Evolutionary conservation across 2,888 invertebrate species (phyloP).

Genomic region (Drosophila greeni): DNA sequence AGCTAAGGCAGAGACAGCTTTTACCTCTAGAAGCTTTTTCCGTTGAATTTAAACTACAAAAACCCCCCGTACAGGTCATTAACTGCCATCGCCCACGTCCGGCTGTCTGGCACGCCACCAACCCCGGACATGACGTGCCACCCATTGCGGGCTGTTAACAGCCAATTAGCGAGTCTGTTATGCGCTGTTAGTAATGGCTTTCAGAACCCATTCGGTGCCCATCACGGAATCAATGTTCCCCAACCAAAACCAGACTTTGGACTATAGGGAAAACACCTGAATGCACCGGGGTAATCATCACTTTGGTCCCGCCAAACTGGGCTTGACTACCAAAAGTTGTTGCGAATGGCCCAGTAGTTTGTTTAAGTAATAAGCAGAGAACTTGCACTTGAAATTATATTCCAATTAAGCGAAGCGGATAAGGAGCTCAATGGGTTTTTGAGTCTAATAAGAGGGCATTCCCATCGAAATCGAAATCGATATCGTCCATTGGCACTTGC

Average conservation of each 20-base stretch:
- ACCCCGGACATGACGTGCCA: not conserved
- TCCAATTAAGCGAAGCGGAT: constrained; percentile 1
- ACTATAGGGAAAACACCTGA: constrained; percentile 19
- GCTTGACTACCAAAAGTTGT: constrained; percentile 3
- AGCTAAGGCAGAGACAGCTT: not conserved
- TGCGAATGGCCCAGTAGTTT: not conserved
- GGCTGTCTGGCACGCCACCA: constrained; percentile 2
- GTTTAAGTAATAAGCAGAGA: not conserved
- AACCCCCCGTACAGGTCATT: not conserved
- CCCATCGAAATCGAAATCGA: constrained; percentile 15
- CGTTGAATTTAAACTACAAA: constrained; percentile 12
- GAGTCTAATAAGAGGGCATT: constrained; percentile 9
- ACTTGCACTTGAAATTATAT: constrained; percentile 20
- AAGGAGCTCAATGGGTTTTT: not conserved
- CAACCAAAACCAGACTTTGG: not conserved
- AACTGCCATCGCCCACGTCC: not conserved
- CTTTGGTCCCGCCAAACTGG: not conserved
- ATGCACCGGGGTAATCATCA: constrained; percentile 7
- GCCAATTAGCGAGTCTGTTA: constrained; percentile 4
- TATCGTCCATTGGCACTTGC: constrained; percentile 25
- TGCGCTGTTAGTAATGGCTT: not conserved
- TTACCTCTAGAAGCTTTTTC: constrained; percentile 5
- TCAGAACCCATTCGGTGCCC: not conserved
- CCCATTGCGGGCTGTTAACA: not conserved
- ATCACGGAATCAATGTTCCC: not conserved